phyloP scores from a whole-genome alignment of 2,113 vertebrate genomes.

The Sclerurus mexicanus region DNA sequence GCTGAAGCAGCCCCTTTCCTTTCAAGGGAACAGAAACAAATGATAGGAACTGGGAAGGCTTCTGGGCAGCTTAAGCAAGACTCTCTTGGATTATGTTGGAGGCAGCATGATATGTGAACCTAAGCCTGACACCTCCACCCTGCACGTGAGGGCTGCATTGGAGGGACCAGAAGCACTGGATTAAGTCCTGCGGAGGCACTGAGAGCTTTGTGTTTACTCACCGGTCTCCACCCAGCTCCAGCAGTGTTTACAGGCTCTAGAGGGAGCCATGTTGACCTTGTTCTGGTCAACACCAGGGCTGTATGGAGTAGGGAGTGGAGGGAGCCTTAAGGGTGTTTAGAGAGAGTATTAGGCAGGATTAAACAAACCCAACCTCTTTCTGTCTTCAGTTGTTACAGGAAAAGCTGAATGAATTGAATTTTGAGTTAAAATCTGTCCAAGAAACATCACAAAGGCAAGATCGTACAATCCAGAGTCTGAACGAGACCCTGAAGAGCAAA shows the following conservation, averaged over 20 bases:
- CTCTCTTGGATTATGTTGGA: neutral
- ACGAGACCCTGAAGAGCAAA: slow-evolving; percentile 78
- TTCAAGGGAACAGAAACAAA: neutral
- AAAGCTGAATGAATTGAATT: slow-evolving; percentile 81
- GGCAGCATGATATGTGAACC: neutral
- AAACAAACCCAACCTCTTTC: neutral
- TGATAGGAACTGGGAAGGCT: neutral
- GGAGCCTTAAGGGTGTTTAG: neutral
- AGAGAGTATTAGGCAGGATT: neutral
- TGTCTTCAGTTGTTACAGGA: slow-evolving; percentile 84
- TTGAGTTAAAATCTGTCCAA: slow-evolving; percentile 76
- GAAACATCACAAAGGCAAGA: slow-evolving; percentile 83
- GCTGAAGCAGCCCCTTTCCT: neutral
- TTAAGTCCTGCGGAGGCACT: neutral
- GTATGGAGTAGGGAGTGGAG: neutral
- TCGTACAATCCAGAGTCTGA: slow-evolving; percentile 80
- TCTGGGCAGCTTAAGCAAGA: neutral
- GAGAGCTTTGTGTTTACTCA: neutral
- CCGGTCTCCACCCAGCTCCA: neutral
- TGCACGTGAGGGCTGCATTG: neutral
- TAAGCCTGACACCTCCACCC: neutral
- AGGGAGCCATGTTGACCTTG: neutral
- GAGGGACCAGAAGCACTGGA: neutral
- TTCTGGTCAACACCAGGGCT: neutral
- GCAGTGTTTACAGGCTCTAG: neutral